These are phyloP conservation scores for Diorhabda elongata DNA, from an alignment of 1,140 invertebrate species.

Conservation along the genomic window DNA sequence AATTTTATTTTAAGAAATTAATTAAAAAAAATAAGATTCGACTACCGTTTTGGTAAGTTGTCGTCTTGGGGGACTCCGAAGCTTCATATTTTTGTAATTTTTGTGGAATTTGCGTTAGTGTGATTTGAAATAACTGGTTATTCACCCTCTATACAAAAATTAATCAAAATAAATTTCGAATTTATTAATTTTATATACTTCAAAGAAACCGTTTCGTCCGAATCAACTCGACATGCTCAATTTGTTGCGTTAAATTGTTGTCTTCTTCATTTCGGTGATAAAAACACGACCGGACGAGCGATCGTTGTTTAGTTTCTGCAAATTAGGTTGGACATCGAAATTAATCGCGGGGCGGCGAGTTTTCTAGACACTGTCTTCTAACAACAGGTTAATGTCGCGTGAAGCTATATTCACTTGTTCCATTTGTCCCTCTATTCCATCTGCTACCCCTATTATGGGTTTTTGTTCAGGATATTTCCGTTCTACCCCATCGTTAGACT, in stretches of 20 bases:
- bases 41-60: too few relatives aligned
- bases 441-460: constrained; percentile 17
- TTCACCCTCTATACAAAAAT: too few relatives aligned
- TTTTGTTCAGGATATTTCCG: constrained; percentile 3
- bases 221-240: not conserved
- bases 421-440: constrained; percentile 22
- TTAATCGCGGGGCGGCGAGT: constrained; percentile 13
- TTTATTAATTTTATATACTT: not conserved
- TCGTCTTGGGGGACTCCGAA: too few relatives aligned
- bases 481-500: not conserved
- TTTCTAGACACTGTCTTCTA: constrained; percentile 23
- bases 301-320: constrained; percentile 10
- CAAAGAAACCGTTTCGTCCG: not conserved
- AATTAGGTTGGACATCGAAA: constrained; percentile 10
- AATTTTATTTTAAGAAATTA: too few relatives aligned
- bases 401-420: constrained; percentile 33
- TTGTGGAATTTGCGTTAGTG: too few relatives aligned
- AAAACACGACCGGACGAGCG: not conserved
- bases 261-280: not conserved
- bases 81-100: too few relatives aligned
- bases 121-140: too few relatives aligned
- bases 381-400: constrained; percentile 41
- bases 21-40: too few relatives aligned
- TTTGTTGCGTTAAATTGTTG: not conserved
- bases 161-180: too few relatives aligned